Conservation (phyloP, 2,888 invertebrate genomes). For the Phymatocera aterrima region DNA sequence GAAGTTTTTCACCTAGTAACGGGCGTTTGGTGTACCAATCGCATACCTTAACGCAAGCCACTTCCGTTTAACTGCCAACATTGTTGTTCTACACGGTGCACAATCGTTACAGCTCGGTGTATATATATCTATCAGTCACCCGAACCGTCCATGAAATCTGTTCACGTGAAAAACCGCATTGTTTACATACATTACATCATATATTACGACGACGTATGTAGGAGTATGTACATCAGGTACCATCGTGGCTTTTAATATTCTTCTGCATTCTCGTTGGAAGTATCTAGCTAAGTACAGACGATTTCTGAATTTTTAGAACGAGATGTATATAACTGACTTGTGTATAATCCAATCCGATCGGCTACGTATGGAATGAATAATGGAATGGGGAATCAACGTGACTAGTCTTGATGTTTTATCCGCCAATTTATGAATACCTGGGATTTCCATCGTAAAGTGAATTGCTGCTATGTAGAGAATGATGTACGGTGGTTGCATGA, state of each 20-base stretch:
- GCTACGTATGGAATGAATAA: background rate
- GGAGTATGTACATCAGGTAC: background rate
- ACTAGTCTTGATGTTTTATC: background rate
- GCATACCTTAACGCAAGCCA: constrained; percentile 48
- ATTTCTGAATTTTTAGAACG: too few species aligned
- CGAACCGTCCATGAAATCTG: constrained; percentile 8
- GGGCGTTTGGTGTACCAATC: constrained; percentile 25
- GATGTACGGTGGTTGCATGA: background rate
- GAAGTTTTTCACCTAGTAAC: constrained; percentile 23
- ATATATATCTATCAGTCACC: background rate
- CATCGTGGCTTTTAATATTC: background rate
- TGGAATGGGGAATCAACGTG: background rate
- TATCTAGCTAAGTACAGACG: too few species aligned
- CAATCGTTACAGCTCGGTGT: constrained; percentile 3
- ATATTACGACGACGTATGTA: background rate
- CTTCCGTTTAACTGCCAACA: constrained; percentile 57
- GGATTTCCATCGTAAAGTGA: background rate
- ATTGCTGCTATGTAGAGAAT: background rate
- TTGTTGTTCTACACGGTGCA: constrained; percentile 36
- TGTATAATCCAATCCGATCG: too few species aligned
- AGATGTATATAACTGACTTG: too few species aligned
- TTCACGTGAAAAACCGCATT: constrained; percentile 21
- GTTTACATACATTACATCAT: background rate
- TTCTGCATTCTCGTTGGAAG: too few species aligned
- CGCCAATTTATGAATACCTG: background rate